Percentiles rank a stretch among this genome's conserved stretches.
Evolutionary conservation across 30 jellyfish, hydroid and myxozoan genomes (phyloP).

Genomic region (Cassiopea andromeda): DNA sequence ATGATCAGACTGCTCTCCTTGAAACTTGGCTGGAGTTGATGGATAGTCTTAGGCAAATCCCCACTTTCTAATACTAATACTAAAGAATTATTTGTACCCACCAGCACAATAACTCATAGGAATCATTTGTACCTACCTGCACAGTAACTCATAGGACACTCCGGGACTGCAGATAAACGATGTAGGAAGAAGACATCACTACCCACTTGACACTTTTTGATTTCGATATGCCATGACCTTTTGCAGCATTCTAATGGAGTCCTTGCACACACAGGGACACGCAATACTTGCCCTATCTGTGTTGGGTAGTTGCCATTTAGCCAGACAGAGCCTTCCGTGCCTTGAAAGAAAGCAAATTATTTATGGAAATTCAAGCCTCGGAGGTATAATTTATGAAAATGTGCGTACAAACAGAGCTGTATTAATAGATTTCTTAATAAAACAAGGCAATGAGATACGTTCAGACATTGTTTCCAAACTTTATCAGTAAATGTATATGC

Average conservation of each 20-base stretch:
- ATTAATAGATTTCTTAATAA: no score
- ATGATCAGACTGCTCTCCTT: no score
- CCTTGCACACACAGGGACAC: slow-evolving; percentile 71
- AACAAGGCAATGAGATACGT: no score
- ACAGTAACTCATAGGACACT: slow-evolving; percentile 87
- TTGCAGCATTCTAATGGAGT: slow-evolving; percentile 50
- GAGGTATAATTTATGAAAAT: no score
- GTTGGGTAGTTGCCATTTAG: slow-evolving; percentile 80
- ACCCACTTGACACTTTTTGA: slow-evolving; percentile 66
- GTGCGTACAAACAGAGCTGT: no score
- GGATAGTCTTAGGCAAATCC: no score
- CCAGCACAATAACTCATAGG: not conserved
- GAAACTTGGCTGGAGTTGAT: no score
- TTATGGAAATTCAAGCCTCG: no score
- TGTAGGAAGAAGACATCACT: slow-evolving; percentile 62
- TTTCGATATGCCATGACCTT: slow-evolving; percentile 51
- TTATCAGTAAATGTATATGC: no score
- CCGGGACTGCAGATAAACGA: slow-evolving; percentile 70
- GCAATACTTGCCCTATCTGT: slow-evolving; percentile 50
- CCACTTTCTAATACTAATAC: no score
- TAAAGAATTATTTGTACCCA: not conserved
- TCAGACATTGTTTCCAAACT: no score
- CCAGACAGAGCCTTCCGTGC: slow-evolving; percentile 85
- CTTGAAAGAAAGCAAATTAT: slow-evolving; percentile 12
- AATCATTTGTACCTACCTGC: slow-evolving; percentile 67